Percentiles rank a stretch among this genome's conserved stretches.
Evolutionary conservation across 2,888 invertebrate genomes (phyloP).

Genomic region (Eurytoma californica): DNA sequence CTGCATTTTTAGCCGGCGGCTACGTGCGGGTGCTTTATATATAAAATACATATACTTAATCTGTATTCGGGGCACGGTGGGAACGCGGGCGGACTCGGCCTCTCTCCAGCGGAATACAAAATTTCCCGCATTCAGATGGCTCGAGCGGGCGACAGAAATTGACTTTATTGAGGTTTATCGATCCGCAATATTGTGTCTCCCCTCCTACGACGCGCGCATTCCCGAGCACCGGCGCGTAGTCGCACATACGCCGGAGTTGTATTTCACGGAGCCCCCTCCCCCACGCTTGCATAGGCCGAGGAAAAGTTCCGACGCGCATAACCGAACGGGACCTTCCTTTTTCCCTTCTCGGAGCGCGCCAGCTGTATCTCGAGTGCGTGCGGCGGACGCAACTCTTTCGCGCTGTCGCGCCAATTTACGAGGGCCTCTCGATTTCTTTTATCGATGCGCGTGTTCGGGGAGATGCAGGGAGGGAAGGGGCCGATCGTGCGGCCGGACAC

Average conservation of each 20-base stretch:
- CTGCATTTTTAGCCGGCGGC: slow-evolving; percentile 41
- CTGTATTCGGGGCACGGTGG: slow-evolving; percentile 71
- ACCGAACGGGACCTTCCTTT: too few species aligned
- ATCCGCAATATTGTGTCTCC: slow-evolving; percentile 73
- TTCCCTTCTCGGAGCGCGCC: too few species aligned
- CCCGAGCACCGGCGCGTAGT: neutral
- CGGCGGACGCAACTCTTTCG: too few species aligned
- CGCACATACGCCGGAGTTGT: neutral
- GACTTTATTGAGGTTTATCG: slow-evolving; percentile 75
- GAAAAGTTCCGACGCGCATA: slow-evolving; percentile 5
- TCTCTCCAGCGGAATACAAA: slow-evolving; percentile 71
- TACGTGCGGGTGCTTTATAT: slow-evolving; percentile 37
- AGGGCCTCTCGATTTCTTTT: neutral
- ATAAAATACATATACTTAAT: slow-evolving; percentile 70
- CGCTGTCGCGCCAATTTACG: neutral
- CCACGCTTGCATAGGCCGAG: neutral
- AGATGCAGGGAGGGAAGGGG: neutral
- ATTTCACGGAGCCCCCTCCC: slow-evolving; percentile 17
- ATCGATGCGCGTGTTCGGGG: too few species aligned
- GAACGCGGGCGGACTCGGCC: slow-evolving; percentile 57
- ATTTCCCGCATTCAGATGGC: slow-evolving; percentile 74
- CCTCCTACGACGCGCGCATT: slow-evolving; percentile 27
- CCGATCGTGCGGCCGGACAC: neutral
- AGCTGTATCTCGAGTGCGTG: neutral
- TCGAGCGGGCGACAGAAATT: slow-evolving; percentile 71